phyloP scores from a whole-genome alignment of 2,113 vertebrate species.

The Burhinus bistriatus region DNA sequence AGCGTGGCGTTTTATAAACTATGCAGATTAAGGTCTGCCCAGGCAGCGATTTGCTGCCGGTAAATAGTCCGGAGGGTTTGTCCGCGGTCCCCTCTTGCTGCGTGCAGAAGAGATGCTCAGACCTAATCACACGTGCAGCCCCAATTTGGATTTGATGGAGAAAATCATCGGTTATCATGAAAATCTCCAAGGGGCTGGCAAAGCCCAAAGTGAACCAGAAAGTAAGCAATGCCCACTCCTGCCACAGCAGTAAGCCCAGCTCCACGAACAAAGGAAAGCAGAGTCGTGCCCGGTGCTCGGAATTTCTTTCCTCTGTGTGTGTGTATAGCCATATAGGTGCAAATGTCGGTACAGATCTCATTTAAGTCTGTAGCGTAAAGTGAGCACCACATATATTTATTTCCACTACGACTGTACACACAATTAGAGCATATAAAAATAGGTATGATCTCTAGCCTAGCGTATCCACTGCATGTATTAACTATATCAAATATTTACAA shows the following conservation, averaged over 20 bases:
- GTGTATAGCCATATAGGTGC: rapidly evolving
- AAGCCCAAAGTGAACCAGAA: background rate
- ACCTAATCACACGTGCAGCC: rapidly evolving
- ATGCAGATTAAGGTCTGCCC: background rate
- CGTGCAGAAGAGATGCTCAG: background rate
- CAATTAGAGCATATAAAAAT: rapidly evolving
- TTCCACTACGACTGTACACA: rapidly evolving
- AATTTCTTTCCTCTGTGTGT: background rate
- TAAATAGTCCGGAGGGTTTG: rapidly evolving
- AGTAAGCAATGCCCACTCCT: background rate
- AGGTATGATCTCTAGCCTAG: background rate
- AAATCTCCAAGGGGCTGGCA: background rate
- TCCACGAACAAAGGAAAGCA: rapidly evolving
- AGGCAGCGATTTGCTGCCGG: background rate
- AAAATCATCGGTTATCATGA: rapidly evolving
- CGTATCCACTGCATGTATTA: rapidly evolving
- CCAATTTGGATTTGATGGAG: rapidly evolving
- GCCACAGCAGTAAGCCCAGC: background rate
- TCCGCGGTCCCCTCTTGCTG: background rate
- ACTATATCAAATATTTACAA: rapidly evolving
- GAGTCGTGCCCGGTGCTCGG: background rate
- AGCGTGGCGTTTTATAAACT: background rate
- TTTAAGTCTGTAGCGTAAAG: background rate
- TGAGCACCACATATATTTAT: rapidly evolving
- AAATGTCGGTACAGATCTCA: background rate